Evolutionary conservation across 2,113 vertebrate species (phyloP), one percentile per base, ranked within the genome.

Genomic region (Callorhinus ursinus): DNA sequence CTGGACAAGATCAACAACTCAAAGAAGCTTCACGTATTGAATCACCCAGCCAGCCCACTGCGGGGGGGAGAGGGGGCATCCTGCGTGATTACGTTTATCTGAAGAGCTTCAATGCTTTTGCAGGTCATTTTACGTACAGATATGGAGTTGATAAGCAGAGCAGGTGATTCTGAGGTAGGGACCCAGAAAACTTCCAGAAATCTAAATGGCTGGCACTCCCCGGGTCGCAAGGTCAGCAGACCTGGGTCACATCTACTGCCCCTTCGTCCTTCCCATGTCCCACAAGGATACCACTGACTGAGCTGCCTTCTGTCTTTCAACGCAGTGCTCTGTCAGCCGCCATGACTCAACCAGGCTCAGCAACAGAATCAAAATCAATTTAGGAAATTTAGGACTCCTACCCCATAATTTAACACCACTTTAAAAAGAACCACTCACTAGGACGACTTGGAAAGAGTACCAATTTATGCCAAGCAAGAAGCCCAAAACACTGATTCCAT

Each of bases 401-500:
- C 16, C 16, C 53, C n/a, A 1, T 82, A 74, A 85, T 51, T 53
- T 19, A 88, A 53, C 55, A 53, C 22, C 14, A 59, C 85, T 96
- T 87, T 59, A 59, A 71, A 93, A 81, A 92, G 67, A 89, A 88
- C 28, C 77, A 72, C 79, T 92, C 53, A 65, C n/a, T 33, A 69
- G 51, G 55, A 46, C 18, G 36, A 10, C 88, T 96, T 74, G 5
- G 7, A 90, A 76, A 53, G 42, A 81, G 33, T 7, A 59, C 59
- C 46, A 61, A 82, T 49, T 49, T 69, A 85, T 13, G 92, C 15
- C 79, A 80, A 49, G 33, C 31, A 33, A 83, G 74, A 51, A 51
- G 71, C 74, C 61, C 12, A 10, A 80, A 86, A 83, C 74, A 71
- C 3, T 9, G 89, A 91, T 72, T 36, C 39, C 57, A 53, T 46